These are phyloP conservation scores for Potamarius usumacintae DNA, from an alignment of 2,113 vertebrate species.

Conservation along the genomic window DNA sequence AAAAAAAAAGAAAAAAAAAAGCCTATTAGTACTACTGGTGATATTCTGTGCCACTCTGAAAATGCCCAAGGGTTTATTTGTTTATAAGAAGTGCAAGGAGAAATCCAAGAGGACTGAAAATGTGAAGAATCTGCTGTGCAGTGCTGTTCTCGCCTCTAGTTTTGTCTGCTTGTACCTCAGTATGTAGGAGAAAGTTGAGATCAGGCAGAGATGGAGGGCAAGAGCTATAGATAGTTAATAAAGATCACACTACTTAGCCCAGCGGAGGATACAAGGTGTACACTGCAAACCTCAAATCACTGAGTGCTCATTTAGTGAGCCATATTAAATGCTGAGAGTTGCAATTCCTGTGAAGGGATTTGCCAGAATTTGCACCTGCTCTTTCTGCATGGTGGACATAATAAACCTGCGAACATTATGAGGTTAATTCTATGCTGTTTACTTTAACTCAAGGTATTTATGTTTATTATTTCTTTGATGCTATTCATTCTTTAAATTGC, in stretches of 20 bases:
- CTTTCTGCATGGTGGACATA: slow-evolving; percentile 29
- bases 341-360: slow-evolving; percentile 11
- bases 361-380: slow-evolving; percentile 34
- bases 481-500: slow-evolving; percentile 47
- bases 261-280: slow-evolving; percentile 47
- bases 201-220: slow-evolving; percentile 53
- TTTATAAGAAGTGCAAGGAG: neutral
- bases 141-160: neutral
- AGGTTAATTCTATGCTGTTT: slow-evolving; percentile 42
- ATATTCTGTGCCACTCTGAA: neutral
- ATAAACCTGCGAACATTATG: slow-evolving; percentile 37
- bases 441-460: slow-evolving; percentile 35
- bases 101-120: neutral
- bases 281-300: slow-evolving; percentile 37
- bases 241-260: slow-evolving; percentile 54
- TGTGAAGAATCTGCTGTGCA: neutral
- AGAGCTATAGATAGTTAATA: slow-evolving; percentile 53
- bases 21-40: neutral
- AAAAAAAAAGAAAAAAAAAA: neutral
- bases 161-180: slow-evolving; percentile 2
- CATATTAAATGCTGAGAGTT: slow-evolving; percentile 27
- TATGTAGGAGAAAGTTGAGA: slow-evolving; percentile 35
- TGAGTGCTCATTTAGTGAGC: slow-evolving; percentile 47
- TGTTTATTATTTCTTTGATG: slow-evolving; percentile 36
- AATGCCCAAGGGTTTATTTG: neutral